These are phyloP conservation scores for Bugula neritina DNA, from an alignment of 2,888 invertebrate species.

Conservation along the genomic window DNA sequence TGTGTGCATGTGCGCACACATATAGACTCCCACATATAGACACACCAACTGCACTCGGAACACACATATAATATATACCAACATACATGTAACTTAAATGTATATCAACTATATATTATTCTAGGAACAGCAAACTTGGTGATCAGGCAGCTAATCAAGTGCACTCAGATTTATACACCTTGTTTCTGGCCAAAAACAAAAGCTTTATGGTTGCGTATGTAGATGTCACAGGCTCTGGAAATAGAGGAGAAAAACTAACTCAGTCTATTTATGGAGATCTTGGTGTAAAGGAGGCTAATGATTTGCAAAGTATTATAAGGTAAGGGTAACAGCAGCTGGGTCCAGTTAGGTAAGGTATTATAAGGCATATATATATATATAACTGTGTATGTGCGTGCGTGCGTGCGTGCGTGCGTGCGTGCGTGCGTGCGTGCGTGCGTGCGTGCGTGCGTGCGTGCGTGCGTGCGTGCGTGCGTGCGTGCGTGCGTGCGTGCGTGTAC, in stretches of 20 bases:
- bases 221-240: neutral
- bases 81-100: neutral
- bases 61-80: neutral
- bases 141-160: neutral
- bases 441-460: no score
- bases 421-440: no score
- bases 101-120: neutral
- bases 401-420: no score
- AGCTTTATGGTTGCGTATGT: slow-evolving; percentile 10
- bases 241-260: neutral
- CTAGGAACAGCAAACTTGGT: neutral
- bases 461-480: no score
- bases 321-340: neutral
- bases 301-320: neutral
- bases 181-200: neutral
- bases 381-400: no score
- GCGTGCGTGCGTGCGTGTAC: no score
- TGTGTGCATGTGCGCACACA: neutral
- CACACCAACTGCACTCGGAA: no score
- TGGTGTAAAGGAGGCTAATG: slow-evolving; percentile 11
- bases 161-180: neutral
- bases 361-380: no score
- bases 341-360: no score
- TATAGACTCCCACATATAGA: neutral
- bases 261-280: slow-evolving; percentile 1